Evolutionary conservation across 2,113 vertebrate species (phyloP), one percentile per base, ranked within the genome.

Genomic region (Laticauda colubrina): DNA sequence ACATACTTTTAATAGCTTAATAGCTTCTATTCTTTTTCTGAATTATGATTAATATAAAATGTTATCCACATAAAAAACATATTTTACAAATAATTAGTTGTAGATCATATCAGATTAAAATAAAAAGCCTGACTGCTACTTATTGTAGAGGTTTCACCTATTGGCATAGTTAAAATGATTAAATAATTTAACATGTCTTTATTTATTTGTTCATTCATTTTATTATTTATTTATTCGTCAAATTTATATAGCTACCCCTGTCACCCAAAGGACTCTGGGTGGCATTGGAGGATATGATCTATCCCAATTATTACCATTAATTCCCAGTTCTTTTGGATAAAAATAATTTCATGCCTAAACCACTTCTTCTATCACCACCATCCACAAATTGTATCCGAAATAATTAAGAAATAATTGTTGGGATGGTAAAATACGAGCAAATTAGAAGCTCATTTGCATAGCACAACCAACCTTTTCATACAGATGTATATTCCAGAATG

Each of bases 401-500:
- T 43, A 85, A 43, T 57, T n/a, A 34, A 59, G 81, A 59, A 43
- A 45, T 23, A 14, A 29, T 26, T n/a, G 6, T 45, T 15, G 18
- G 39, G 1, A 43, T 55, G n/a, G 39, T 20, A 34, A 59, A 81
- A 81, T 34, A 81, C 0, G 21, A 81, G 34, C 34, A 81, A 81
- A 39, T 5, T 34, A 87, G 15, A 9, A 1, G 39, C 57, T 48
- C 10, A 56, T 9, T 93, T 15, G 51, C 26, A 48, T 29, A 85
- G 51, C 26, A 48, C 39, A 87, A 85, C 94, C 85, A 97, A 99
- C 98, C 97, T 11, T 53, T 89, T 95, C 81, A n/a, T 91, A 89
- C 98, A 98, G 5, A 96, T 91, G 92, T 99, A 99, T 0, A 94
- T 95, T 88, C 98, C 98, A 2, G 98, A 96, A 89, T 97, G 94